Base-by-base conservation (phyloP, 92 coral and sea anemone species). In the Palythoa caribaeorum region DNA sequence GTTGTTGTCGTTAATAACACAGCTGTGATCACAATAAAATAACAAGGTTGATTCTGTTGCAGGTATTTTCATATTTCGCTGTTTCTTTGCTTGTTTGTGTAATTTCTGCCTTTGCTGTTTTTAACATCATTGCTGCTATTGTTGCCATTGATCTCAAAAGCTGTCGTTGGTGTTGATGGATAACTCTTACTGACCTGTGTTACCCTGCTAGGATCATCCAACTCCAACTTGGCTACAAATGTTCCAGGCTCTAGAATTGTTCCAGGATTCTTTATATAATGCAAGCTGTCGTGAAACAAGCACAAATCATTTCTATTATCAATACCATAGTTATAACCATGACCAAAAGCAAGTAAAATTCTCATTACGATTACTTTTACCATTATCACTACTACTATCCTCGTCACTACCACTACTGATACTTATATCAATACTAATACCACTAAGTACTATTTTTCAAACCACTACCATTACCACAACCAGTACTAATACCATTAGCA, bases 201-300 rank as follows among this genome's bases (percentile, higher is more conserved):
- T 7, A 97, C 96, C 79, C 94, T 80, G 70, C 98, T 97, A 2
- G 99, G 99, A 73, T 97, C 98, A 70, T 97, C 99, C 38, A 97
- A 90, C 72, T 97, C 99, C 71, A 97, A 83, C 87, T 92, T 97
- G 36, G 98, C 98, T 38, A 97, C 96, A 20, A 95, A 77, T 13
- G 98, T 95, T 16, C 99, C 99, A 28, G 99, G 97, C 69, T 97
- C 99, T 0, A 97, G 89, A 10, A 95, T 98, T 9, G 99, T 94
- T 62, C 98, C 96, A 36, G 96, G 91, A 48, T 89, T 91, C 93
- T 97, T 97, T 16, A 95, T 91, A 78, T 92, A 95, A 88, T 97
- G 99, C n/a, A 97, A 94, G 88, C 98, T 95, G 87, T 37, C 53
- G 53, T 6, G 40, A 11, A 55, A 57, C 54, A 78, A 78, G 40